phyloP scores from a whole-genome alignment of 2,888 invertebrate species.

The Psylliodes chrysocephalus region DNA sequence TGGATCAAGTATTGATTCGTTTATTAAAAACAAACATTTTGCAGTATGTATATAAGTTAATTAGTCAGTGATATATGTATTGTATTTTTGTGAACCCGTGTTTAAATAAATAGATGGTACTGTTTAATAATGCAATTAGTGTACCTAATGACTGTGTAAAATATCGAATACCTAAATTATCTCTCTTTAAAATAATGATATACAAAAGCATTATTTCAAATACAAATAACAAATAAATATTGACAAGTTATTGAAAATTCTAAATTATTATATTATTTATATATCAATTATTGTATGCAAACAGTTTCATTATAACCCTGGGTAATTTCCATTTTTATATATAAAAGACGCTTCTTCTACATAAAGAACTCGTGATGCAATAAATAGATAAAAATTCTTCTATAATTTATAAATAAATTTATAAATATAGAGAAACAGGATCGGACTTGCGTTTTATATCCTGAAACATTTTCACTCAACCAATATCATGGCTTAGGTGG shows the following conservation, averaged over 20 bases:
- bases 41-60: too few relatives aligned
- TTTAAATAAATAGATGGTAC: too few relatives aligned
- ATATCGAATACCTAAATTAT: too few relatives aligned
- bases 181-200: neutral
- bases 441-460: neutral
- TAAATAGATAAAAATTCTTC: neutral
- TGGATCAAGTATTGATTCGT: too few relatives aligned
- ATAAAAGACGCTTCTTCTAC: neutral
- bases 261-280: too few relatives aligned
- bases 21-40: too few relatives aligned
- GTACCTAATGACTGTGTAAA: too few relatives aligned
- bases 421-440: neutral
- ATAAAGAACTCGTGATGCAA: conserved; percentile 6
- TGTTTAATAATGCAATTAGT: too few relatives aligned
- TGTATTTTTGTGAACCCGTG: too few relatives aligned
- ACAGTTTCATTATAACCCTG: conserved; percentile 1
- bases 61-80: too few relatives aligned
- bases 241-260: neutral
- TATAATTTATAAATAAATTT: neutral
- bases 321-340: neutral
- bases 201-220: neutral
- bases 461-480: too few relatives aligned
- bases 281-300: neutral
- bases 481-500: too few relatives aligned
- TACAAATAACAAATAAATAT: neutral